These are phyloP conservation scores for Perognathus longimembris DNA, from an alignment of 2,113 vertebrate species.

Conservation along the genomic window DNA sequence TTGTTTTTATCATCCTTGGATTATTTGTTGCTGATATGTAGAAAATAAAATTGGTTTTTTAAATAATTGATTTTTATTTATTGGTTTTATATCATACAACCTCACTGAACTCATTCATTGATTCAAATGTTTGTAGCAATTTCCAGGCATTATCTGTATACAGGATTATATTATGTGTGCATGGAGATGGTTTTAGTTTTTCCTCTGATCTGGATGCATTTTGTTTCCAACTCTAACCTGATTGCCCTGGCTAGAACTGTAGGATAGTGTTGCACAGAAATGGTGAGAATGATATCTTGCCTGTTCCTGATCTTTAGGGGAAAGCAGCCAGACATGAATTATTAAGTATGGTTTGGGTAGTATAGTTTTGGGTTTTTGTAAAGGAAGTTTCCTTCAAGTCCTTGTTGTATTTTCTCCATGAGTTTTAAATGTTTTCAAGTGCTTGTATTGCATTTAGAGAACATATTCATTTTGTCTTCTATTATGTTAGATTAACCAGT, in stretches of 20 bases:
- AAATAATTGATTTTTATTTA: no score
- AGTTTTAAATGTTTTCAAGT: not conserved
- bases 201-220: not conserved
- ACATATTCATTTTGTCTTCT: conserved; percentile 15
- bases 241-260: not conserved
- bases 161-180: not conserved
- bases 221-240: not conserved
- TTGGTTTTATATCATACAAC: not conserved
- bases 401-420: not conserved
- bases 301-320: not conserved
- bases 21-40: not conserved
- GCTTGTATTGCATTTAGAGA: not conserved
- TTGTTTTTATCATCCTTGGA: conserved; percentile 25
- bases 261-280: not conserved
- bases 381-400: not conserved
- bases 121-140: not conserved
- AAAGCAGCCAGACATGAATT: not conserved
- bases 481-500: not conserved
- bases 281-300: not conserved
- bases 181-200: conserved; percentile 12
- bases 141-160: not conserved
- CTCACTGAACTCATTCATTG: conserved; percentile 26
- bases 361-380: not conserved
- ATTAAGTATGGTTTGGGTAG: not conserved
- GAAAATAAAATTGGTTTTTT: not conserved